phyloP scores from a whole-genome alignment of 2,797 vertebrate genomes.

The Taenioides sp. region DNA sequence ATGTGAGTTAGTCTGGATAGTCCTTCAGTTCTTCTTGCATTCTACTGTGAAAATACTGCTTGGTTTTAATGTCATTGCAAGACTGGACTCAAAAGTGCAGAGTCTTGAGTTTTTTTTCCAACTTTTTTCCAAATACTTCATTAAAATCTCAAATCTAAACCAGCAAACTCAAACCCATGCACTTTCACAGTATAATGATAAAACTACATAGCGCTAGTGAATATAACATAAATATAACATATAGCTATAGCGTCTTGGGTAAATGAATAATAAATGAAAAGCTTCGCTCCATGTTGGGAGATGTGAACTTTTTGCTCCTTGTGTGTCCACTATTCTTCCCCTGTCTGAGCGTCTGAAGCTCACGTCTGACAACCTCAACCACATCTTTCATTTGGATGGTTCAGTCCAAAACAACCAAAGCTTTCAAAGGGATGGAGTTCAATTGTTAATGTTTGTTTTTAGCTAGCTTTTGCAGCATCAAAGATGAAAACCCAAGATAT shows the following conservation, averaged over 20 bases:
- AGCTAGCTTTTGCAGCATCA: constrained; percentile 89
- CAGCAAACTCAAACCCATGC: too few species aligned
- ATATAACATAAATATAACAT: not conserved
- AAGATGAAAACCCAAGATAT: constrained; percentile 83
- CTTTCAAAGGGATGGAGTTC: constrained; percentile 51
- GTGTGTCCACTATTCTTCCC: constrained; percentile 8
- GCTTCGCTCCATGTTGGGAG: too few species aligned
- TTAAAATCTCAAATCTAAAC: too few species aligned
- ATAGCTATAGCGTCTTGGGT: not conserved
- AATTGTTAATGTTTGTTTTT: constrained; percentile 78
- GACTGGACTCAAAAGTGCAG: too few species aligned
- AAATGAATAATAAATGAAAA: not conserved
- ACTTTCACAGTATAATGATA: too few species aligned
- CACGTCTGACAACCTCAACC: constrained; percentile 35
- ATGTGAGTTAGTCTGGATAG: too few species aligned
- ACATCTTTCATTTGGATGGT: constrained; percentile 11
- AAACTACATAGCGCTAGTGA: not conserved
- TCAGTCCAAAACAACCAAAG: constrained; percentile 30
- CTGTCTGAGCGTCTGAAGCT: constrained; percentile 31
- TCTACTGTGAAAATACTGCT: too few species aligned
- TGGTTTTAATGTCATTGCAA: too few species aligned
- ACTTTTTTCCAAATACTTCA: too few species aligned
- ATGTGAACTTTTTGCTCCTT: not conserved
- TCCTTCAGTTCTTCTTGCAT: too few species aligned
- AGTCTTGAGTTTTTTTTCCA: too few species aligned